Evolutionary conservation across 2,888 invertebrate genomes (phyloP), one percentile per base, ranked within the genome.

Genomic region (Temnothorax ravouxi): DNA sequence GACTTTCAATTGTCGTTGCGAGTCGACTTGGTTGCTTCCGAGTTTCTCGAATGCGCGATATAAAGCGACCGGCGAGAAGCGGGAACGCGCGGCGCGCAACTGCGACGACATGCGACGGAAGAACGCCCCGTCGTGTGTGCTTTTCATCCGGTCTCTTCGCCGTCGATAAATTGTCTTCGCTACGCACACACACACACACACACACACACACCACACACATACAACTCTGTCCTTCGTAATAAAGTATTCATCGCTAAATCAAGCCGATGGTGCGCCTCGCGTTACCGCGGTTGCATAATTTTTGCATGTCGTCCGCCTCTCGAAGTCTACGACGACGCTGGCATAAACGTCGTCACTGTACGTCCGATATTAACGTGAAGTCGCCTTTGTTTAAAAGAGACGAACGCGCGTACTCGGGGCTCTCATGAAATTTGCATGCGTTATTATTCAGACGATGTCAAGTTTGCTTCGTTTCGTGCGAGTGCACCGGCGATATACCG

Each of bases 161-260:
- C 79, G 69, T 61, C 85, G 85, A 89, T 85, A 90, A 89, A 90
- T 90, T 88, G 85, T 90, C 88, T 81, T 66, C 77, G 41, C 47
- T 62, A 21, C 66, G 66, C 18, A 13, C n/a, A 34, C 62, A 56
- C 25, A 56, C 11, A 25, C n/a, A 13, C 38, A 15, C 64, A 56
- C 15, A 18, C 18, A n/a, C 18, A 13, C n/a, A 34, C 62, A 56
- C 25, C 11, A 25, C n/a, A 13, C 38, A 15, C 64, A 56, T 13
- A 18, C 18, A 29, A 3, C 18, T 21, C 69, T 75, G 66, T 77
- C 50, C 77, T 15, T 44, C 66, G 59, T 86, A 87, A 90, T 90
- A 88, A 90, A 90, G 83, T 85, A 89, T 89, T 89, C 88, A 90
- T 86, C 85, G 84, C 54, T 61, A 84, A 90, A 90, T 90, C 90